Evolutionary conservation across 2,113 vertebrate genomes (phyloP), one percentile per base, ranked within the genome.

Genomic region (Anser brachyrhynchus): DNA sequence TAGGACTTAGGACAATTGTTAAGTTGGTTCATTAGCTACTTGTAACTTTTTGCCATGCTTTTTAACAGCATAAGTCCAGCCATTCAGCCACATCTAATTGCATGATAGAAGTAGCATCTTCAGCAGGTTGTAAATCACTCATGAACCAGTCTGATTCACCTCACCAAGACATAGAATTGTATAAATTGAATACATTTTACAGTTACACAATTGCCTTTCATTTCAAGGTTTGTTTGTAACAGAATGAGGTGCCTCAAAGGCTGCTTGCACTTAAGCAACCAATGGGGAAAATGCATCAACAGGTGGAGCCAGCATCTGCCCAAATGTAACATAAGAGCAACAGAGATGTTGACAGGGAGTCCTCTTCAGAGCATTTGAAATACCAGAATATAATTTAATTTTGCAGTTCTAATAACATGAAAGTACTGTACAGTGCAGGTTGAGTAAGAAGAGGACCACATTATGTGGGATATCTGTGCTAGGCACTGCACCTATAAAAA

Each of bases 161-260:
- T 84, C 20, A 29, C 70, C 26, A 62, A 33, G 79, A 67, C 89
- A 28, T 51, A 35, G 13, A 67, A 57, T 25, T 71, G n/a, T 84
- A 83, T 19, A 51, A 94, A 91, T 70, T 84, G 13, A 76, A n/a
- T 90, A 28, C 14, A 35, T 66, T 82, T 33, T 83, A 41, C 13
- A 23, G n/a, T 77, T 73, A 79, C 43, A 72, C 29, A 82, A 37
- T 73, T 81, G 58, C 79, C 39, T 94, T 95, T 86, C 28, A 90
- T 84, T 88, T 91, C 61, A 66, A 73, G 83, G 87, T 94, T 81
- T 80, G 75, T 86, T 92, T 96, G 46, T 77, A 94, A 87, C 65
- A 86, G 21, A 44, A 91, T 39, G 64, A 89, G 81, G 31, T 95
- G 25, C 66, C 57, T 89, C 67, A 74, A 85, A 93, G 54, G 9